Percentiles rank a stretch among this genome's conserved stretches.
phyloP scores from a whole-genome alignment of 2,888 invertebrate species.

The Andrena bicolor region DNA sequence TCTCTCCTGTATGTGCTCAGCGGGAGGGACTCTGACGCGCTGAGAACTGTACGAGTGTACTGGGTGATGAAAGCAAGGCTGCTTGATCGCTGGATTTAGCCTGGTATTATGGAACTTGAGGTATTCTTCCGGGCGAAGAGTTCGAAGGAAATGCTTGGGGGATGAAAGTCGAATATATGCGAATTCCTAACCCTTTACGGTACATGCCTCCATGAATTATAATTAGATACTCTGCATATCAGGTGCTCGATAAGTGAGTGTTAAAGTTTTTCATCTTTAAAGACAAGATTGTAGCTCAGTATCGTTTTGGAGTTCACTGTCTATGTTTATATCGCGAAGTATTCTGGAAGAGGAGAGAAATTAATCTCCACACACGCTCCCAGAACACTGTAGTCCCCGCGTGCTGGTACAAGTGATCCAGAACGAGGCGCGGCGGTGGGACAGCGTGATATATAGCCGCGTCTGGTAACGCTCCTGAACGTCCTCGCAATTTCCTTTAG shows the following conservation, averaged over 20 bases:
- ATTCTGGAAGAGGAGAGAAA: too few relatives aligned
- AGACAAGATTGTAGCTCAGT: too few relatives aligned
- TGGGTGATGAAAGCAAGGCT: constrained; percentile 20
- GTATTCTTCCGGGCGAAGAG: background rate
- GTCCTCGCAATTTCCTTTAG: constrained; percentile 70
- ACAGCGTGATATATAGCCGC: constrained; percentile 62
- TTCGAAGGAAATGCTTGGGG: background rate
- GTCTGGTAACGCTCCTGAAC: constrained; percentile 62
- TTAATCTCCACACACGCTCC: background rate
- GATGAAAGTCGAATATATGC: background rate
- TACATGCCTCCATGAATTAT: too few relatives aligned
- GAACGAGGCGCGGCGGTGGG: constrained; percentile 50
- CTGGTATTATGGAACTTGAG: background rate
- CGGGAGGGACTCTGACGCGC: constrained; percentile 20
- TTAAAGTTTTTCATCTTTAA: too few relatives aligned
- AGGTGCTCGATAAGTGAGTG: too few relatives aligned
- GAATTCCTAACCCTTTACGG: too few relatives aligned
- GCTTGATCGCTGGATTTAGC: background rate
- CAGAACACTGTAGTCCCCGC: background rate
- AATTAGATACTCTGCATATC: too few relatives aligned
- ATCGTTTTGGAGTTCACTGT: background rate
- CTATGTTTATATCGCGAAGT: background rate
- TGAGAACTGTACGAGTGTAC: constrained; percentile 8
- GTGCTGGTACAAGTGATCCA: constrained; percentile 39
- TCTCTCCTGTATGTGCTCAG: constrained; percentile 35